A percentile compares a stretch with the other conserved stretches of the same genome.
Evolutionary conservation across 2,797 vertebrate genomes (phyloP).

Genomic region (Mus minutoides): DNA sequence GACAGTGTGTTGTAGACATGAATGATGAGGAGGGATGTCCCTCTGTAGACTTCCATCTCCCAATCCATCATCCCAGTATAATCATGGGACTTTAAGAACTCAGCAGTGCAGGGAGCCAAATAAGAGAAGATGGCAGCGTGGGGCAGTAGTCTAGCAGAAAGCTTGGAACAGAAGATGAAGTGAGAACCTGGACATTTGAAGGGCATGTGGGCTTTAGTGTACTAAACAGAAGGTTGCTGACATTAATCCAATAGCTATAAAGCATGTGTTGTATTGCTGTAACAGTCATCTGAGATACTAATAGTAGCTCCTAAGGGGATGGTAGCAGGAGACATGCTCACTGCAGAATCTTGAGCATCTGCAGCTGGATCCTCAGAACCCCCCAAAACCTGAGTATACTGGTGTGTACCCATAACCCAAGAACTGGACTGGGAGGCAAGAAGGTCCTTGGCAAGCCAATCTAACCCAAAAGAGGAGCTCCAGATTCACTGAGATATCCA

Average conservation of each 20-base stretch:
- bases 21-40: background rate
- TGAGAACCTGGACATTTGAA: background rate
- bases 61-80: background rate
- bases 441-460: background rate
- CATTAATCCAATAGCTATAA: background rate
- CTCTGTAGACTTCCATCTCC: background rate
- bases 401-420: background rate
- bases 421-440: background rate
- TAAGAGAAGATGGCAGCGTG: background rate
- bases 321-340: background rate
- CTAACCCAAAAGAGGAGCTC: background rate
- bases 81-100: background rate
- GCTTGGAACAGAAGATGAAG: background rate
- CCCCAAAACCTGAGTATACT: background rate
- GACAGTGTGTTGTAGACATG: background rate
- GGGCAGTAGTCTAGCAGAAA: background rate
- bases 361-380: background rate
- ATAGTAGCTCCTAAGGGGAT: background rate
- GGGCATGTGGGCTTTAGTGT: background rate
- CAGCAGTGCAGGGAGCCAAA: background rate
- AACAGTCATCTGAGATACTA: background rate
- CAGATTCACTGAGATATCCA: background rate
- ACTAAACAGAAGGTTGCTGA: background rate
- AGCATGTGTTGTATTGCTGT: background rate
- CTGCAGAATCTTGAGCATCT: background rate